These are phyloP conservation scores for Cephalopholis sonnerati DNA, from an alignment of 2,113 vertebrate genomes.

Conservation along the genomic window DNA sequence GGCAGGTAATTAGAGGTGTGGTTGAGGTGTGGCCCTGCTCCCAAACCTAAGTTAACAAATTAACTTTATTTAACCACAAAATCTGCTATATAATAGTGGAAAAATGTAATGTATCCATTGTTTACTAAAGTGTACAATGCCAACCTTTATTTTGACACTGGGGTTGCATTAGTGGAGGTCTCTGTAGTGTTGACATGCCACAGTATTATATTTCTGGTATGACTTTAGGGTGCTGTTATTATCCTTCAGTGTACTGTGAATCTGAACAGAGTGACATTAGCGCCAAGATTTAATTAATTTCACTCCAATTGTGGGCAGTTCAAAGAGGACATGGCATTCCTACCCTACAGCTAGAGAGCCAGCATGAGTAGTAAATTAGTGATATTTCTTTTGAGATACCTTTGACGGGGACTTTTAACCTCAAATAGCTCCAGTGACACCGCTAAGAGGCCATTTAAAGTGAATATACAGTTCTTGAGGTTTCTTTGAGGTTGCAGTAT, in stretches of 20 bases:
- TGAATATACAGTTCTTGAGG: not conserved
- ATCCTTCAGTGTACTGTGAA: not conserved
- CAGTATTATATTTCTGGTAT: not conserved
- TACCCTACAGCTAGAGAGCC: not conserved
- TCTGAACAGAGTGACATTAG: not conserved
- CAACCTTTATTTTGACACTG: too few relatives aligned
- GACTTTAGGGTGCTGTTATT: not conserved
- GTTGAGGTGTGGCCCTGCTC: too few relatives aligned
- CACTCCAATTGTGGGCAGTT: not conserved
- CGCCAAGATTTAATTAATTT: not conserved
- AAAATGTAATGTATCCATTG: too few relatives aligned
- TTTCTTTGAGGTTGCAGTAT: not conserved
- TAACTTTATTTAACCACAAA: too few relatives aligned
- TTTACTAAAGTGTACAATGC: too few relatives aligned
- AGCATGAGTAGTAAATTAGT: not conserved
- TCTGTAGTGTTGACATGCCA: not conserved
- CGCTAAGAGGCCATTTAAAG: not conserved
- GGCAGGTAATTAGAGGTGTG: too few relatives aligned
- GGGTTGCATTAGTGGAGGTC: not conserved
- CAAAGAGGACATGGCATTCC: not conserved
- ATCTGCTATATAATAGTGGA: too few relatives aligned
- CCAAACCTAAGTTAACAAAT: too few relatives aligned
- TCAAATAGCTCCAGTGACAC: not conserved
- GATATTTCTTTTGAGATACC: not conserved
- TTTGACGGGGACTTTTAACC: not conserved